Conservation (phyloP, 2,797 vertebrate species). For the Odontamblyopus lacepedii region DNA sequence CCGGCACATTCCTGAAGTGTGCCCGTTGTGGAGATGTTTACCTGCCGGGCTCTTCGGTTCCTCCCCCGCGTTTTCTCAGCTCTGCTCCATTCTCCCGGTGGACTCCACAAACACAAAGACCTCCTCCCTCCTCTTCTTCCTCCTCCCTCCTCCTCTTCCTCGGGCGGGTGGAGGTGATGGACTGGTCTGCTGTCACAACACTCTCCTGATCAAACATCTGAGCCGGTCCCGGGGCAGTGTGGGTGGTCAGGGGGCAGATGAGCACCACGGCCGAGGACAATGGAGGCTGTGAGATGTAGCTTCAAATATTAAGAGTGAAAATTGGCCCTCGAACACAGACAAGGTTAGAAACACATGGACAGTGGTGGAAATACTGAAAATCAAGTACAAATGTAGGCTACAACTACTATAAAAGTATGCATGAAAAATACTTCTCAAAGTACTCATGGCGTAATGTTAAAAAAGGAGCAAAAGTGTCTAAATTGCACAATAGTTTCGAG, state of each 20-base stretch:
- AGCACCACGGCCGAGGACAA: background rate
- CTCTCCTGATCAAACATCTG: background rate
- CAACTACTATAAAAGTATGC: too few species aligned
- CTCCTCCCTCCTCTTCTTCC: background rate
- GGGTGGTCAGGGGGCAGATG: constrained; percentile 1
- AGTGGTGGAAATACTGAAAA: too few species aligned
- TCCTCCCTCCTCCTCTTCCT: background rate
- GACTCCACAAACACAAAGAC: constrained; percentile 2
- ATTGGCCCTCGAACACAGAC: too few species aligned
- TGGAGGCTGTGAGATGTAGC: background rate
- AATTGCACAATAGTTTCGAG: too few species aligned
- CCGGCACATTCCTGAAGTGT: background rate
- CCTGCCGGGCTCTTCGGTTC: background rate
- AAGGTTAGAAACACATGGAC: too few species aligned
- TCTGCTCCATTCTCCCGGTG: background rate
- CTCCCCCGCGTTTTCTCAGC: constrained; percentile 8
- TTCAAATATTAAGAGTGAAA: too few species aligned
- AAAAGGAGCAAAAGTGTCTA: too few species aligned
- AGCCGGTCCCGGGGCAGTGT: background rate
- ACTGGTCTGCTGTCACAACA: constrained; percentile 6
- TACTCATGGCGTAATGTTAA: too few species aligned
- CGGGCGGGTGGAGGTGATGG: background rate
- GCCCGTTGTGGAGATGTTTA: background rate
- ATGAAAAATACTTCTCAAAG: too few species aligned
- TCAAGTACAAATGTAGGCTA: too few species aligned